A percentile compares a stretch with the other conserved stretches of the same genome.
These are phyloP conservation scores for Clusia tigrina DNA, from an alignment of 2,888 invertebrate species.

Conservation along the genomic window DNA sequence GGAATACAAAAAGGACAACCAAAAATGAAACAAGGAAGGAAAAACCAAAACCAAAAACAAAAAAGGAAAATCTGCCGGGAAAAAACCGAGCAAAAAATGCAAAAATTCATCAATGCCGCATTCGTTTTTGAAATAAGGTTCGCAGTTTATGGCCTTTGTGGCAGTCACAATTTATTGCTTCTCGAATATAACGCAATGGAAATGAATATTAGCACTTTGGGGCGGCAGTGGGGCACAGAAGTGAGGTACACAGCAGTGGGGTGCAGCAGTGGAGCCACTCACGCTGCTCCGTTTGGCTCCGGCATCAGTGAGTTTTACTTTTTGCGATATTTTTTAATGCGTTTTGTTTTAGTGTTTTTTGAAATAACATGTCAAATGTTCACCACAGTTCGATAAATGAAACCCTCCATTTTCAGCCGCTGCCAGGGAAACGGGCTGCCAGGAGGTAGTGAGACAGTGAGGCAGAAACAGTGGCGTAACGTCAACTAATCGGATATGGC, in stretches of 20 bases:
- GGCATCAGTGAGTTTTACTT: background rate
- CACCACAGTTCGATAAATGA: conserved; percentile 12
- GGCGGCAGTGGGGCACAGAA: background rate
- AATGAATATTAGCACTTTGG: conserved; percentile 45
- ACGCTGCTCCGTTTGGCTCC: no score
- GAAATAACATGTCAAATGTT: conserved; percentile 12
- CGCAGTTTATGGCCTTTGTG: conserved; percentile 9
- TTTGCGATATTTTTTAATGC: background rate
- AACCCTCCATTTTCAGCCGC: conserved; percentile 12
- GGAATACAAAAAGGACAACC: no score
- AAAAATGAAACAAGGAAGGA: background rate
- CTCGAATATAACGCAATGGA: conserved; percentile 46
- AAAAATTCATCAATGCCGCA: background rate
- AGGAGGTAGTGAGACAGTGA: no score
- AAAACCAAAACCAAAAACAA: no score
- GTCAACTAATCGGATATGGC: no score
- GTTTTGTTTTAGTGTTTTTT: background rate
- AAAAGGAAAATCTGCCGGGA: no score
- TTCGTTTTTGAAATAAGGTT: background rate
- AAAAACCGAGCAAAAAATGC: background rate
- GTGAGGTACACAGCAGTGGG: background rate
- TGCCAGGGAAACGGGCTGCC: no score
- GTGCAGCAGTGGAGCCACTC: background rate
- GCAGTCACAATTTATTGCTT: conserved; percentile 47
- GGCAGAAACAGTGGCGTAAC: no score